Evolutionary conservation across 2,113 vertebrate genomes (phyloP).

Genomic region (Formicarius rufipectus): DNA sequence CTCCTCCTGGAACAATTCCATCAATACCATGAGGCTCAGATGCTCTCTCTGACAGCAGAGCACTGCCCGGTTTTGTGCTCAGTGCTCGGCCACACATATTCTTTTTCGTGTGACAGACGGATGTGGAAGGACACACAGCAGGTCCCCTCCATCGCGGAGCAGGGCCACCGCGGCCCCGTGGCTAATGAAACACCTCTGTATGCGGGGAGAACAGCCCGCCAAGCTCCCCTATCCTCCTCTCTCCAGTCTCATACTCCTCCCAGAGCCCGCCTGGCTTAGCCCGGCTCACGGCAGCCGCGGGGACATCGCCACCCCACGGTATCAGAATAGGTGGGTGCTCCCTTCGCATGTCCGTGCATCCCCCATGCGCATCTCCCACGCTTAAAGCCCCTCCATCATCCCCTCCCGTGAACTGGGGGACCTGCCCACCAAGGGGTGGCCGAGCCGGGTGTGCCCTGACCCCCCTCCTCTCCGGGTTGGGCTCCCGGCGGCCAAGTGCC

Average conservation of each 20-base stretch:
- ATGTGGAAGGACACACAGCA: neutral
- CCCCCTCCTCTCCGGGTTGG: neutral
- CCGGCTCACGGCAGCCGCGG: neutral
- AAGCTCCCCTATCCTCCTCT: neutral
- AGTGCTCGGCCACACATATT: neutral
- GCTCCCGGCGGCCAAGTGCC: conserved; percentile 14
- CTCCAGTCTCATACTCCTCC: neutral
- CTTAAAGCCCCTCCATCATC: neutral
- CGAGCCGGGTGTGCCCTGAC: neutral
- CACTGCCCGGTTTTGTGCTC: neutral
- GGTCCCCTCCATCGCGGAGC: neutral
- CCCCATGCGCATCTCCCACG: neutral
- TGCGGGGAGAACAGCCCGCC: neutral
- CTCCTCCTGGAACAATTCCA: neutral
- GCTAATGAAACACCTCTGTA: conserved; percentile 51
- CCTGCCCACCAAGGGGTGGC: neutral
- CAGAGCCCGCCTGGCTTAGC: neutral
- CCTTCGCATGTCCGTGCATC: neutral
- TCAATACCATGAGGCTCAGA: neutral
- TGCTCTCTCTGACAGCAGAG: neutral
- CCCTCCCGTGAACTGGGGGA: neutral
- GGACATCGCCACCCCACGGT: neutral
- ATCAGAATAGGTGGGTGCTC: neutral
- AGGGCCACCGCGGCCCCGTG: neutral
- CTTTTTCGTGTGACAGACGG: neutral